Base-by-base conservation (phyloP, 2,888 invertebrate species). In the Orchesellides sinensis region DNA sequence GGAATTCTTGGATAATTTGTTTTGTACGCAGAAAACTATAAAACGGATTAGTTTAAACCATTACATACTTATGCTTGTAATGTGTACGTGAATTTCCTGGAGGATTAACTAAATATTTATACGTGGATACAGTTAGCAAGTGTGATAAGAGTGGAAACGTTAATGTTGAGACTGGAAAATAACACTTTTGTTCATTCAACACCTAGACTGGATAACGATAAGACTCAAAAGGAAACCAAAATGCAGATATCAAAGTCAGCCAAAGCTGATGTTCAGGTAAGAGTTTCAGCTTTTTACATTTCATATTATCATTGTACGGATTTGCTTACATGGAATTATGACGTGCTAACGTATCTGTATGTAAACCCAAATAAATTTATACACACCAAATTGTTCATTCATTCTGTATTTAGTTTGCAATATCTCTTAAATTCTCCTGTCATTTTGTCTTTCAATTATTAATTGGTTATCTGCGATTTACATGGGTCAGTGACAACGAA, bases 131-230 rank as follows among this genome's bases (percentile, higher is more conserved):
- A 27, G 3, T 65, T 27, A 17, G 47, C 40, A 40, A 21, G 63
- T 40, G 63, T 35, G 35, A 4, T 0, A 14, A 17, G 27, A 17
- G 29, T 29, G 19, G 23, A 35, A n/a, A 63, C 35, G 19, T 32
- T 25, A 52, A 52, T 52, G 52, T 52, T 8, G 27, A 23, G 10
- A 25, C 12, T 63, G 21, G 8, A 21, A 40, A 63, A 23, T 3
- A 21, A 6, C 19, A 40, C 14, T 4, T 40, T 12, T 63, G 14
- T 40, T 23, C 4, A n/a, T 17, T 17, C 45, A 73, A 17, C 21
- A 52, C 75, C 65, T 77, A 77, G 77, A 83, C 75, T 77, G 82
- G 82, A 82, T 69, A 75, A 75, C 82, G 72, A 83, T 65, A 72
- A 75, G 75, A 75, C 75, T 77, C 75, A 83, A 35, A 77, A 54